Evolutionary conservation across 2,113 vertebrate species (phyloP), one percentile per base, ranked within the genome.

Genomic region (Gasterosteus aculeatus): DNA sequence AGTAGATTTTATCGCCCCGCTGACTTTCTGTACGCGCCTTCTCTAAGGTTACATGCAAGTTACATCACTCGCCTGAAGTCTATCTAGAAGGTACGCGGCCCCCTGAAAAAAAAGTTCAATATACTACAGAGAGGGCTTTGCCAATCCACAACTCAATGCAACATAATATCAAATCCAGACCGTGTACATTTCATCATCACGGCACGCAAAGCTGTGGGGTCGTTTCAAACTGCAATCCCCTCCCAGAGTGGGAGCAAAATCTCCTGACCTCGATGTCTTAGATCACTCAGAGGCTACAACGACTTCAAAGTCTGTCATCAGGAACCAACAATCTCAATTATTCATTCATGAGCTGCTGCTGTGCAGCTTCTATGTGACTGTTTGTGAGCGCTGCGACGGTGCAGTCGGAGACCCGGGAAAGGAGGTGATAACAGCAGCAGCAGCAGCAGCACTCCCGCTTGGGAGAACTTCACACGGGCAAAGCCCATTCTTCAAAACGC

Each of bases 31-130:
- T 86, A 69, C 81, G 64, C 84, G 82, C 74, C 81, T 89, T 92
- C 81, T 87, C 86, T 80, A 73, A 86, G 77, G 87, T 94, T 94
- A 85, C 93, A 89, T 66, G 69, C 80, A 72, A 76, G 86, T 94
- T 94, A 93, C 93, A 94, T 94, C 93, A 94, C 91, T 91, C 69
- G 80, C 88, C 75, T 86, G 85, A 90, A 77, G 49, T 81, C 80
- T 91, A 86, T 91, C 86, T 80, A 84, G 86, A 47, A 89, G 80
- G 87, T 87, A 59, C 57, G 65, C 47, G 31, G 83, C 70, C 87
- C 86, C 85, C 26, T 87, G 86, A 86, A 87, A 88, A 82, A 87
- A 82, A 73, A 78, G 74, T 81, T 87, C 75, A 77, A 72, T 72
- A 78, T 77, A 76, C 75, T 83, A 75, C 78, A 74, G 53, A 82